These are phyloP conservation scores for Osmerus eperlanus DNA, from an alignment of 2,113 vertebrate genomes.

Conservation along the genomic window DNA sequence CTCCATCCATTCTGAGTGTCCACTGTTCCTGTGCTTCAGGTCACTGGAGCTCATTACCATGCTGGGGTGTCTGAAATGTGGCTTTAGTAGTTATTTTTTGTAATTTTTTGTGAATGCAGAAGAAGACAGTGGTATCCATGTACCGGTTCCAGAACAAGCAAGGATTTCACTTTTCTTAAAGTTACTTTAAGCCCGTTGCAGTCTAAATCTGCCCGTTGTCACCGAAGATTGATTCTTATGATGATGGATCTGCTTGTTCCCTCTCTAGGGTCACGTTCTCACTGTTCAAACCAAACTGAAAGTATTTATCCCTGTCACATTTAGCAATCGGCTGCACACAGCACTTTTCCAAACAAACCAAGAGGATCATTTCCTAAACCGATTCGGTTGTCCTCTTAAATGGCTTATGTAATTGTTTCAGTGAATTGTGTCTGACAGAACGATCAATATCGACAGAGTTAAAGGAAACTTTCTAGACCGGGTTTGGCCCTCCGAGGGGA, in stretches of 20 bases:
- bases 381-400: not conserved
- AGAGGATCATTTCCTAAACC: not conserved
- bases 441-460: slow-evolving; percentile 11
- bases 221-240: too few relatives aligned
- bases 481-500: not conserved
- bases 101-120: too few relatives aligned
- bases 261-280: not conserved
- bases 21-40: too few relatives aligned
- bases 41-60: too few relatives aligned
- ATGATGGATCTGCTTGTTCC: not conserved
- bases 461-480: not conserved
- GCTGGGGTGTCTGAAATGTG: too few relatives aligned
- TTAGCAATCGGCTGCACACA: not conserved
- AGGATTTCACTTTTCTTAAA: too few relatives aligned
- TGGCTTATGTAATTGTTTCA: not conserved
- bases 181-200: too few relatives aligned
- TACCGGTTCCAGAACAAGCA: too few relatives aligned
- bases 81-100: too few relatives aligned
- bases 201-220: too few relatives aligned
- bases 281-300: not conserved
- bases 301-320: slow-evolving; percentile 2
- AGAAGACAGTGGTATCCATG: too few relatives aligned
- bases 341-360: not conserved
- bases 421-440: not conserved
- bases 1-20: too few relatives aligned